These are phyloP conservation scores for Acrocephalus scirpaceus DNA, from an alignment of 2,797 vertebrate species.

Conservation along the genomic window DNA sequence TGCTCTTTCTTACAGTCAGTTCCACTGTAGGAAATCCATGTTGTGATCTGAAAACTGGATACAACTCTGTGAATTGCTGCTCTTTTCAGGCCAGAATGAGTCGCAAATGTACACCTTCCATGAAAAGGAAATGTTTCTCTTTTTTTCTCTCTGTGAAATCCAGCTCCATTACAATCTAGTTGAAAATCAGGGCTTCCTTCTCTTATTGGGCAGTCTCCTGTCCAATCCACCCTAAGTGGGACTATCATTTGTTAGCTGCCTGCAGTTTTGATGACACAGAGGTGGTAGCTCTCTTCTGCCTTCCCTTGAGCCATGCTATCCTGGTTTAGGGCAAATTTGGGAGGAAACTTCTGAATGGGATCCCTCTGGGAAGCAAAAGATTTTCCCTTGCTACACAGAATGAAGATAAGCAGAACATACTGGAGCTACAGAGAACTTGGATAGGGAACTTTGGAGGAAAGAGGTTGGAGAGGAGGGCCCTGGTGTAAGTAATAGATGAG, in stretches of 20 bases:
- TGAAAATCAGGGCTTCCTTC: neutral
- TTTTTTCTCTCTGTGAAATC: neutral
- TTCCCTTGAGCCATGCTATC: neutral
- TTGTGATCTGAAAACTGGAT: neutral
- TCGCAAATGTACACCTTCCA: rapidly evolving
- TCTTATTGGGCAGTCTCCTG: neutral
- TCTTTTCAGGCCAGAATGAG: neutral
- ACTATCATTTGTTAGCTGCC: neutral
- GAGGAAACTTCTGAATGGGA: too few species aligned
- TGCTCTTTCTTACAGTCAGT: neutral
- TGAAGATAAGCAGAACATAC: neutral
- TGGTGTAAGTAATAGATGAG: neutral
- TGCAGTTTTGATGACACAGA: neutral
- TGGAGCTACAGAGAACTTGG: neutral
- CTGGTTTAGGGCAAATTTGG: too few species aligned
- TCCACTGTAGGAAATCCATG: neutral
- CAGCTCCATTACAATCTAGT: neutral
- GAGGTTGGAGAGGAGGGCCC: neutral
- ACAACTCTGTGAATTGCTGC: neutral
- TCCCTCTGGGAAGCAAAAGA: neutral
- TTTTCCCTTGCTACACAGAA: neutral
- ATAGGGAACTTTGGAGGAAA: neutral
- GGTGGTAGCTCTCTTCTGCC: neutral
- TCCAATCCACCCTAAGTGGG: neutral
- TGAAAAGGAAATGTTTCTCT: neutral